phyloP scores from a whole-genome alignment of 2,888 invertebrate species.

The Itoplectis maculator region DNA sequence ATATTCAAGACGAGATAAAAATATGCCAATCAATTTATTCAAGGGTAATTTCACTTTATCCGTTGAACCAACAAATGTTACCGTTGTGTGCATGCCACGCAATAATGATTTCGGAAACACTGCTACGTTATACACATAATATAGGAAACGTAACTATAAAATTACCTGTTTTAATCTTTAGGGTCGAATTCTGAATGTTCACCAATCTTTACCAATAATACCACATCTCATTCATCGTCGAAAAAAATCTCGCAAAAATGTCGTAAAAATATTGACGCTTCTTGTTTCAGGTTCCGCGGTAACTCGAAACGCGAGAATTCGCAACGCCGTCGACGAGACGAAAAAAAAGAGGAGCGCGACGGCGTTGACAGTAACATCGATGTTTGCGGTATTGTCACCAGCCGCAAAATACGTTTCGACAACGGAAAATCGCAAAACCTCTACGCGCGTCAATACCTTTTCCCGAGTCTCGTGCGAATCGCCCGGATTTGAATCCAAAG shows the following conservation, averaged over 20 bases:
- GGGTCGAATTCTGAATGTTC: neutral
- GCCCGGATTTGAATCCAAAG: slow-evolving; percentile 52
- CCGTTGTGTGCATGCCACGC: too few species aligned
- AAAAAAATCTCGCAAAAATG: neutral
- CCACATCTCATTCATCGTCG: neutral
- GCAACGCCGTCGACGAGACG: neutral
- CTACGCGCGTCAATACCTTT: slow-evolving; percentile 34
- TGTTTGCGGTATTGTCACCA: neutral
- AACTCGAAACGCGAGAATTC: neutral
- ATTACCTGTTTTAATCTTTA: neutral
- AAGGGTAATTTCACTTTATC: neutral
- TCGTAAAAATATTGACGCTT: neutral
- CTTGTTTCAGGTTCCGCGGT: neutral
- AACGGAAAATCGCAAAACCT: slow-evolving; percentile 16
- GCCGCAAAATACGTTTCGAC: slow-evolving; percentile 2
- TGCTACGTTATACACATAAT: too few species aligned
- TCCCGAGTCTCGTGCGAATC: slow-evolving; percentile 25
- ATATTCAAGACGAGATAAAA: slow-evolving; percentile 23
- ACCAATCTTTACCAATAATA: neutral
- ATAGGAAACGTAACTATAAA: too few species aligned
- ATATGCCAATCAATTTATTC: slow-evolving; percentile 11
- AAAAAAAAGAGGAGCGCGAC: neutral
- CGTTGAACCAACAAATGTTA: neutral
- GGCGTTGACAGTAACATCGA: slow-evolving; percentile 5
- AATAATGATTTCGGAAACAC: too few species aligned